A percentile compares a stretch with the other conserved stretches of the same genome.
These are phyloP conservation scores for Agrotis puta DNA, from an alignment of 2,888 invertebrate species.

Conservation along the genomic window DNA sequence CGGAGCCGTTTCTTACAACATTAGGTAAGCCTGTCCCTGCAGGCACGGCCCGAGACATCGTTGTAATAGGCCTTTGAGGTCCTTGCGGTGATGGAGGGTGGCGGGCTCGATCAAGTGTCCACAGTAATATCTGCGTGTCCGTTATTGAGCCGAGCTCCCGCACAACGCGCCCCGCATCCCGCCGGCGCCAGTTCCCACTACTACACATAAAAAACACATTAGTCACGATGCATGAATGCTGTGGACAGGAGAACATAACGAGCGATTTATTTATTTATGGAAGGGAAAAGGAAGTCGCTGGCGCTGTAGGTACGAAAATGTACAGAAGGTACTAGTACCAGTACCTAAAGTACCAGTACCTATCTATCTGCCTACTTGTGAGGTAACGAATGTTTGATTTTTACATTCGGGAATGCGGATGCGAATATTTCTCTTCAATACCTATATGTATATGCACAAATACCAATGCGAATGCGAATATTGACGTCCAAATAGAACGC, in stretches of 20 bases:
- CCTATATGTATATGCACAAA: too few species aligned
- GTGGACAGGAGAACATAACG: conserved; percentile 54
- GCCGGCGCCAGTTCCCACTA: conserved; percentile 3
- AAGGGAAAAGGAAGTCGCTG: conserved; percentile 8
- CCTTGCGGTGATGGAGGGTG: not conserved
- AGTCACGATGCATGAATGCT: conserved; percentile 63
- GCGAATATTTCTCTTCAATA: too few species aligned
- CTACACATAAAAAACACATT: conserved; percentile 61
- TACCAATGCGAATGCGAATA: too few species aligned
- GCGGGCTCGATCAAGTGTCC: conserved; percentile 9
- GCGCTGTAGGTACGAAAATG: not conserved
- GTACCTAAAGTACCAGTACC: too few species aligned
- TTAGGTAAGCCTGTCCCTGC: too few species aligned
- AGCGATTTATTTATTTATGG: conserved; percentile 48
- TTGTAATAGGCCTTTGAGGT: too few species aligned
- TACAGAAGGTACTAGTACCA: not conserved
- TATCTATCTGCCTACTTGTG: too few species aligned
- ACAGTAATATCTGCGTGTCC: conserved; percentile 39
- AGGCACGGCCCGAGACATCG: too few species aligned
- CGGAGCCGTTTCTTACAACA: too few species aligned
- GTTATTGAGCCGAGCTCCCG: not conserved
- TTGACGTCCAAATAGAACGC: too few species aligned
- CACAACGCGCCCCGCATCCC: not conserved
- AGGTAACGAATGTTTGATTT: too few species aligned
- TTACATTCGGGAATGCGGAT: too few species aligned